Base-by-base conservation (phyloP, 2,797 vertebrate genomes). In the Gouania willdenowi region DNA sequence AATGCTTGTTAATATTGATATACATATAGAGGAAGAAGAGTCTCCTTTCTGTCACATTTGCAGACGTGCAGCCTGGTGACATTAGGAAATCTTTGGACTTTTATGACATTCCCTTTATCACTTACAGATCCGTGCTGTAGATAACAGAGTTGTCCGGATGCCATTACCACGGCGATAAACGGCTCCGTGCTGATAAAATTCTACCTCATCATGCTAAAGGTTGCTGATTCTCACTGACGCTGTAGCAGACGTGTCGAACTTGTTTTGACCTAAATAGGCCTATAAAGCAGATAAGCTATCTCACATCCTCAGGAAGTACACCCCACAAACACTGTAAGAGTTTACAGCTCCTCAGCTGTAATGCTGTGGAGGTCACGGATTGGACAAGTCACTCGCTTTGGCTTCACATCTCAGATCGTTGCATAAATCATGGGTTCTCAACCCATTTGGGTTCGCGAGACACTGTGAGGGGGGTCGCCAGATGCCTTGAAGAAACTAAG, bases 231-330 rank as follows among this genome's bases (percentile, higher is more conserved):
- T 24, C 46, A 64, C 26, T 1, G 33, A 20, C 30, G 47, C 30
- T 30, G 42, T 12, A 40, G 17, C 66, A 71, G 64, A 75, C 71
- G 20, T 27, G 47, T 41, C 65, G 67, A 65, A 75, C 66, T 67
- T 7, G 28, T 39, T 28, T 43, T 51, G 69, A 77, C 62, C 71
- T 35, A 20, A 64, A 57, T 63, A 36, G 71, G 48, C 56, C 69
- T 50, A 65, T 70, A 79, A 79, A 67, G 13, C 22, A 63, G 67
- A 77, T 81, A 76, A 67, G 49, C 24, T 62, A 66, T 62, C 61
- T 73, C 12, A 27, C 53, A 68, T 82, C 75, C 69, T 68, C 42
- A 62, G 77, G 73, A 80, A 76, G 66, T 69, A 37, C 41, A 38
- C 23, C 38, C 26, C 42, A 56, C 69, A 56, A 71, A 71, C n/a